phyloP scores from a whole-genome alignment of 2,888 invertebrate genomes.

The Lepidochitona cinerea region DNA sequence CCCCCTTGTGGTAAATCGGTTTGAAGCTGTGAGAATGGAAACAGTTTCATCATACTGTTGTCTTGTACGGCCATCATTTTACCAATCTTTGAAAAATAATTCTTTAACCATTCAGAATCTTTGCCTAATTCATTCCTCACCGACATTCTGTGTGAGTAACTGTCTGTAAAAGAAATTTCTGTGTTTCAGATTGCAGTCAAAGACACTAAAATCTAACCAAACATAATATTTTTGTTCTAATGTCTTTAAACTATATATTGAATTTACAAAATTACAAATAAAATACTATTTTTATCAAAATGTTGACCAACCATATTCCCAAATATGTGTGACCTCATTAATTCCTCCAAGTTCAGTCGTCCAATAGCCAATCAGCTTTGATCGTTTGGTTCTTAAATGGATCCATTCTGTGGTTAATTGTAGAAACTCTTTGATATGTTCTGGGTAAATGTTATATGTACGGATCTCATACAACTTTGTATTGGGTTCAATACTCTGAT shows the following conservation, averaged over 20 bases:
- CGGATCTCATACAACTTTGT: constrained; percentile 50
- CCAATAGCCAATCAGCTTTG: constrained; percentile 65
- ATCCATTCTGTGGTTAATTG: constrained; percentile 55
- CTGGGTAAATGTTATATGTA: constrained; percentile 42
- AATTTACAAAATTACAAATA: too few species aligned
- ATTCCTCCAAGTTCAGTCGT: constrained; percentile 65
- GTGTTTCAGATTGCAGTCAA: too few species aligned
- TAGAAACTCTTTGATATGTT: constrained; percentile 45
- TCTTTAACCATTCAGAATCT: constrained; percentile 53
- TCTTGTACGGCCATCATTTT: constrained; percentile 43
- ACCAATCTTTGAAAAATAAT: constrained; percentile 43
- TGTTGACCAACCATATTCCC: constrained; percentile 65
- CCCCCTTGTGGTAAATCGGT: background rate
- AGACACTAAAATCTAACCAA: too few species aligned
- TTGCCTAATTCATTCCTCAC: constrained; percentile 54
- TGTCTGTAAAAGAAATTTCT: too few species aligned
- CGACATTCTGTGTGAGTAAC: constrained; percentile 53
- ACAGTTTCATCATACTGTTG: constrained; percentile 36
- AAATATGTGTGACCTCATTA: constrained; percentile 66
- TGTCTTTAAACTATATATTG: too few species aligned
- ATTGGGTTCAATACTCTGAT: too few species aligned
- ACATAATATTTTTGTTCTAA: too few species aligned
- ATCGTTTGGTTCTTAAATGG: constrained; percentile 57
- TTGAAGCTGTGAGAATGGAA: constrained; percentile 24
- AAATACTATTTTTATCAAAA: background rate